Base-by-base conservation (phyloP, 1,140 invertebrate species). In the Drosophila nikananu region DNA sequence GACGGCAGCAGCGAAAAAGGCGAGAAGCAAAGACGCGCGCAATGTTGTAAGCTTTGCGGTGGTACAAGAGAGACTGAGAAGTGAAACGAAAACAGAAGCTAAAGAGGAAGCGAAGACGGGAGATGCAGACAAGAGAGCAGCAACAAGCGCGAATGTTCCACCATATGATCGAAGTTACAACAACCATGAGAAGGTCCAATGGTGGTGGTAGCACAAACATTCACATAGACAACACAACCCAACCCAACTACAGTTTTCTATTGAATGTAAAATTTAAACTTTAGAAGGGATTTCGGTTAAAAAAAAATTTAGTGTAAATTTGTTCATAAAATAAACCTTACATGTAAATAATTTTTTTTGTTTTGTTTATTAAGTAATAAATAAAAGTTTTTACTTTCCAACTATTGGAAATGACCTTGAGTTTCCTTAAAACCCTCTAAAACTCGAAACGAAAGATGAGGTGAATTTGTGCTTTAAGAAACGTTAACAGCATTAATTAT, bases 1-100 rank as follows among this genome's bases (percentile, higher is more conserved):
- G 49, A 48, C 25, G 52, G 13, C 54, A 49, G 21, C 52, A 44
- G 63, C 58, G 12, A 79, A 35, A 59, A 21, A 41, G 51, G 44
- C 61, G 54, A 39, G 21, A 51, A 41, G 65, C 46, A 48, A 84
- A 77, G 66, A 80, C 80, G 80, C 80, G 76, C 79, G 83, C 83
- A 87, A 87, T 68, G 83, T 81, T 86, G 82, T 75, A 82, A 79
- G 37, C 77, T 62, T 32, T 41, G 1, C 79, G 78, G 55, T 86
- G 76, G 37, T 49, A 49, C 39, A 60, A 80, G 78, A 87, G 81
- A 80, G 72, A 86, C 80, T 86, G 72, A 86, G 39, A 57, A 57
- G 39, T 46, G 32, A 48, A 55, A 39, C 59, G 57, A 48, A 63
- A 64, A 48, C 70, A 61, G 19, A 39, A 17, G 62, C 55, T 27